Evolutionary conservation across 2,113 vertebrate genomes (phyloP), one percentile per base, ranked within the genome.

Genomic region (Manacus vitellinus): DNA sequence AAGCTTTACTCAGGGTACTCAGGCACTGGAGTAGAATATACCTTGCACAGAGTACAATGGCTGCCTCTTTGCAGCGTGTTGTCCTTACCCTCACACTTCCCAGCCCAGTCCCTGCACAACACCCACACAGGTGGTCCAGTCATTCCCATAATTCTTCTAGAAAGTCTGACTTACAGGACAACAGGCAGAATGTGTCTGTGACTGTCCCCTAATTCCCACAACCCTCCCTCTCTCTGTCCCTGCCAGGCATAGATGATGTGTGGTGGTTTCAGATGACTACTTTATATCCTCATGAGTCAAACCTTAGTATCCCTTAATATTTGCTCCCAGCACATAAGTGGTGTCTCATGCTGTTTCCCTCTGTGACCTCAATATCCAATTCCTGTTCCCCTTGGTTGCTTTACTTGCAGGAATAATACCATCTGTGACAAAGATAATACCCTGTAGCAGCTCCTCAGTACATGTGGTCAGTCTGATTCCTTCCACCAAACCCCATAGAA

Each of bases 351-450:
- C 94, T 94, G 91, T 85, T 96, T 94, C 65, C 56, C 56, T 89
- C 95, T 3, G 39, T 92, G 96, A 97, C 96, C 93, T 96, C 89
- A 96, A 51, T 89, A 91, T 96, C 76, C 85, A 96, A 78, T 95
- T 94, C 89, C 73, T 72, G 61, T 93, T 97, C 91, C 82, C 85
- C 76, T 93, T 96, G 52, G 77, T 67, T 85, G 77, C 67, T 95
- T 95, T 74, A 65, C 78, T 94, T 66, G 67, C 63, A 74, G 87
- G 82, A 95, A 95, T 95, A 85, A 95, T 87, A 76, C 71, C 63
- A 73, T 96, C 89, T 85, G 63, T 85, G 77, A 77, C 2, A 78
- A 95, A 95, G 89, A 95, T 94, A 89, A 97, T 80, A 87, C 61
- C 71, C 41, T 94, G 46, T 59, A 80, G 81, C 89, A 88, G 72